Evolutionary conservation across 2,113 vertebrate genomes (phyloP), one percentile per base, ranked within the genome.

Genomic region (Furnarius figulus): DNA sequence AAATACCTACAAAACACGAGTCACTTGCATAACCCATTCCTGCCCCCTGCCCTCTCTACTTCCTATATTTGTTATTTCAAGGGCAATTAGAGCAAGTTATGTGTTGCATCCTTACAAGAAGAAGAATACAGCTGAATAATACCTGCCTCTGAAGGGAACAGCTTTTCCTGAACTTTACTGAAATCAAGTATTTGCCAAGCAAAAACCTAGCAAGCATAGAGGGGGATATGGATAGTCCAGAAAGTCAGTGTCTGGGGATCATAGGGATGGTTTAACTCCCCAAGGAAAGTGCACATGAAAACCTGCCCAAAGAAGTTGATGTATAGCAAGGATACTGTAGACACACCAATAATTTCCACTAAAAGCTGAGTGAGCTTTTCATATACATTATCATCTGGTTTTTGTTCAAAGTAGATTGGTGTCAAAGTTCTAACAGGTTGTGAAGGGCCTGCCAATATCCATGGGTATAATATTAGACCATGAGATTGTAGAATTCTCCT

Each of bases 31-130:
- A 52, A 46, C 62, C 53, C 5, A 1, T 78, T 92, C 35, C 71
- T 93, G 44, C 10, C 37, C 62, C 52, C 71, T 92, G 55, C 80
- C 67, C 76, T 15, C 73, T 80, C 58, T 33, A 42, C 58, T 86
- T 91, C 87, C 71, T 87, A 25, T 31, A 33, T 30, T 40, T n/a
- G 39, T 87, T 91, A 35, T 81, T 90, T 92, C 28, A 76, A 39
- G 68, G 23, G 52, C 33, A 35, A 40, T n/a, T 71, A 53, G 50
- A 89, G 14, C 35, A 73, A 87, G 33, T 49, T 80, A 4, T 14
- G 33, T 84, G 47, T 85, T 70, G 30, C 65, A 30, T 90, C 52
- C 44, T 80, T 79, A 47, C 18, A 49, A 65, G 66, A 82, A 65
- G 68, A 83, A 28, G 12, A 27, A 27, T 40, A 35, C 28, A 83